Base-by-base conservation (phyloP, 2,113 vertebrate species). In the Gadus chalcogrammus region DNA sequence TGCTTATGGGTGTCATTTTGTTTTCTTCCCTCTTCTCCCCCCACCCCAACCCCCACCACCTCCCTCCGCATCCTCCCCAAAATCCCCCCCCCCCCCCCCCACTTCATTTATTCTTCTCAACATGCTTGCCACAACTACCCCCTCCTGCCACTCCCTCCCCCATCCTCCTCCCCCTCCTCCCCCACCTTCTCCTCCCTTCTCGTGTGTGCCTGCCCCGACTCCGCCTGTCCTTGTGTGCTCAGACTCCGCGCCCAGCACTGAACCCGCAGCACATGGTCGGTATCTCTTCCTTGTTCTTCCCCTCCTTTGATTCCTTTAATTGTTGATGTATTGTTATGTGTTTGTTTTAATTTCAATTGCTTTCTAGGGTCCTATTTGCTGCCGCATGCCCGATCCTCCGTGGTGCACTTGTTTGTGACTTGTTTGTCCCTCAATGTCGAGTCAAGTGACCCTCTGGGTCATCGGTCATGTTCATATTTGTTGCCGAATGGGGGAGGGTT, bases 241-340 rank as follows among this genome's bases (percentile, higher is more conserved):
- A 93, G 92, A 93, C 83, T 81, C 88, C 76, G 79, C 87, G 84
- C 90, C 91, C 90, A 91, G 90, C 89, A 88, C 91, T 82, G 92
- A 93, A 91, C 90, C 91, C 76, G 91, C 92, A 85, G 90, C 91
- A 91, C 92, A 93, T 89, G 92, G 92, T 93, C 91, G 90, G 92
- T 93, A 92, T 84, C 86, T 88, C 82, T 91, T 84, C 69, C 85
- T 87, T 88, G 65, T 82, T 82, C 76, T 79, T n/a, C 16, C 63
- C 35, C 63, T 38, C 6, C 63, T 35, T 38, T 5, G 17, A 5
- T 27, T 31, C 15, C 35, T 20, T 9, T 9, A 12, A 48, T 48
- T 48, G 2, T 48, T 48, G 9, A 12, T 9, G 42, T 48, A 48
- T 35, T 11, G 38, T 48, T 13, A 12, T 9, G 8, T 13, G 42